Evolutionary conservation across 2,797 vertebrate species (phyloP).

Genomic region (Furcifer pardalis): DNA sequence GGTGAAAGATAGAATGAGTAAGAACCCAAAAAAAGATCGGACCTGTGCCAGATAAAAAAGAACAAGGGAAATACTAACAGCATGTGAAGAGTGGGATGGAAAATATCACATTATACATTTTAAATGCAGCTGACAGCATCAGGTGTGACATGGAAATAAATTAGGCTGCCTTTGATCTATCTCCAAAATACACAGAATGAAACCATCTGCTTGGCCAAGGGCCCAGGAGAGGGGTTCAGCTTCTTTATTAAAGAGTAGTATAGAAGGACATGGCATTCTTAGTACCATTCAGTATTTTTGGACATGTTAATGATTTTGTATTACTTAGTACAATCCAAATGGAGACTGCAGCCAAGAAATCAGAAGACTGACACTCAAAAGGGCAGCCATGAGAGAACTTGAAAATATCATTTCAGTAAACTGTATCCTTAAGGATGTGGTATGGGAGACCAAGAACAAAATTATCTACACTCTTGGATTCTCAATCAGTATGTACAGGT

Average conservation of each 20-base stretch:
- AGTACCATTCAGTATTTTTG: too few species aligned
- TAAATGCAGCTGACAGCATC: background rate
- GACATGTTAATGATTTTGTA: too few species aligned
- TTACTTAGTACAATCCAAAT: too few species aligned
- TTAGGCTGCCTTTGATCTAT: background rate
- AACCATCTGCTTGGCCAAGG: background rate
- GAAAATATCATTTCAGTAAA: too few species aligned
- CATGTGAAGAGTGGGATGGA: background rate
- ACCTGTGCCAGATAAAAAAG: background rate
- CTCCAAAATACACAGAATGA: background rate
- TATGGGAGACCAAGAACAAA: too few species aligned
- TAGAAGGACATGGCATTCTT: background rate
- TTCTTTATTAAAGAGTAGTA: background rate
- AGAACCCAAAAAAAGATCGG: background rate
- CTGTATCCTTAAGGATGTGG: too few species aligned
- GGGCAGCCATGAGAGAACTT: too few species aligned
- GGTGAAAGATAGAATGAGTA: background rate
- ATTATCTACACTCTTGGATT: too few species aligned
- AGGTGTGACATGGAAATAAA: conserved; percentile 1
- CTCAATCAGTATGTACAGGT: too few species aligned
- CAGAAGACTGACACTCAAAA: too few species aligned
- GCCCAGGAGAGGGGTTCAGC: background rate
- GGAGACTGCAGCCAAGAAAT: too few species aligned
- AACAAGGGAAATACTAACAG: background rate
- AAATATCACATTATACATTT: background rate